Base-by-base conservation (phyloP, 64 coral and sea anemone species). In the Pocillopora damicornis region DNA sequence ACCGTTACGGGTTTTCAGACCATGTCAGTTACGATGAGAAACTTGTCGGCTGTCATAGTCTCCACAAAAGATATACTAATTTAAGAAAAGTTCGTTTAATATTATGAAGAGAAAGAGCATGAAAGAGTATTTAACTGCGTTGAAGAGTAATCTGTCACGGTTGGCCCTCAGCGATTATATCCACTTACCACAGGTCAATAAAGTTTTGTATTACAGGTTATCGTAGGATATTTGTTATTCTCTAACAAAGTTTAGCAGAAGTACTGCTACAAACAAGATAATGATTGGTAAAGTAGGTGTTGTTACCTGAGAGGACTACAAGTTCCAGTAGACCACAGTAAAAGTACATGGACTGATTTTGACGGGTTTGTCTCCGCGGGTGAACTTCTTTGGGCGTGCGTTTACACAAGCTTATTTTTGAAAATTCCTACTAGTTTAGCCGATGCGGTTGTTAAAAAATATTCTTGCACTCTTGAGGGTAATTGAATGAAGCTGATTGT, bases 321-420 rank as follows among this genome's bases (percentile, higher is more conserved):
- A 11, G 67, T 71, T 25, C 67, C 67, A 23, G 67, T 8, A 9
- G 67, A 71, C 22, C 5, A 71, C 11, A 71, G 67, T 10, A 11
- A n/a, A 23, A 71, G 67, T 20, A 71, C 67, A 71, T 71, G 67
- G 67, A 71, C 67, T 71, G 67, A 20, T 71, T n/a, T 71, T n/a
- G 25, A 30, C 20, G 5, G 20, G 20, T 23, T 23, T 23, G 67
- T 71, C 25, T 30, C 67, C 22, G 22, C 67, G 22, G 67, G 67
- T 71, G 67, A 20, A 26, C 18, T 11, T 25, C 11, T n/a, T 17
- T 15, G 64, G 64, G 22, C 64, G 64, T 22, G 9, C 1, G 2
- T 23, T 71, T 23, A 71, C 67, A 71, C 25, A 23, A 9, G 22
- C 1, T 71, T 10, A 11, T 11, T 20, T 71, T n/a, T 23, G 11